Evolutionary conservation across 2,797 vertebrate genomes (phyloP), one percentile per base, ranked within the genome.

Genomic region (Oryzias sinensis): DNA sequence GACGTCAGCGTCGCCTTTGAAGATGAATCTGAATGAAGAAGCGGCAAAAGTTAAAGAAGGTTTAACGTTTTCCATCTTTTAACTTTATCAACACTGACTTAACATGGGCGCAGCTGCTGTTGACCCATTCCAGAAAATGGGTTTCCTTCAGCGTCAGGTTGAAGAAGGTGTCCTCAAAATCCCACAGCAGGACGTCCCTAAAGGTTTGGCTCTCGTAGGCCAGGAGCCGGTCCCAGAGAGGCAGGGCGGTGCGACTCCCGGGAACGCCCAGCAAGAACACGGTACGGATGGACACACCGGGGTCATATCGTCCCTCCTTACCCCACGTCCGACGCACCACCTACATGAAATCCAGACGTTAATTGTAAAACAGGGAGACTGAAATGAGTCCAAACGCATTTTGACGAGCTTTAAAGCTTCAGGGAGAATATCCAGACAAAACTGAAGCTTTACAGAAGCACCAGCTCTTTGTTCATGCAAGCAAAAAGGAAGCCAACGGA

Each of bases 81-180:
- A 11, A 9, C 33, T 37, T 37, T 3, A 37, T 37, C 3, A 37
- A 11, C 33, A 37, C 33, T 4, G 33, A 37, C 89, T 79, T 93
- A 61, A 91, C 92, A 0, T 84, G 59, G 14, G 90, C 84, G 65
- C 97, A 99, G 87, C 92, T 96, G 25, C 76, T 79, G 20, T 94
- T 93, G 17, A 98, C 84, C 97, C 97, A 99, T 56, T 89, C 83
- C n/a, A 99, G 91, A 63, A 99, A 99, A 76, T 99, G 94, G 0
- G 95, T 96, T 89, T 99, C 97, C 84, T 99, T 99, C 58, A 99
- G 92, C 0, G 97, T 99, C 75, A 99, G 80, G 74, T 99, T 99
- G 89, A 99, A 99, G 82, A 99, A 99, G 0, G 97, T 97, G 85
- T 99, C 96, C 1, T 94, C 89, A 61, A 99, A 99, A 76, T 95